Evolutionary conservation across 2,113 vertebrate species (phyloP).

Genomic region (Enhydra lutris): DNA sequence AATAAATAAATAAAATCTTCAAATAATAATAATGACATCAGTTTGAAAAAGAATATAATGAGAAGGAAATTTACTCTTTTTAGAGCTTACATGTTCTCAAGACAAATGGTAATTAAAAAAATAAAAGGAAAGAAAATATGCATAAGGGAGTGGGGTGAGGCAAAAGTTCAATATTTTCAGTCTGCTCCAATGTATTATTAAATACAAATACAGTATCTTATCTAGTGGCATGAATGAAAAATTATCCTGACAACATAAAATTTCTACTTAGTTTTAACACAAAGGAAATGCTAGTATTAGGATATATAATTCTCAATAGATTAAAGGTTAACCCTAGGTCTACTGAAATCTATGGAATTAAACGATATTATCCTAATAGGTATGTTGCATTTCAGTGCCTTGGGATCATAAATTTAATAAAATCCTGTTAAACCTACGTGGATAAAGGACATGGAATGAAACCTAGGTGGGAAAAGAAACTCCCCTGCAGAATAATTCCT

Average conservation of each 20-base stretch:
- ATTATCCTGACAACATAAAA: neutral
- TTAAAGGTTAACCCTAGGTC: neutral
- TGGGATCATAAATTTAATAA: neutral
- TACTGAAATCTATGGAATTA: neutral
- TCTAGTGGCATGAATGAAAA: slow-evolving; percentile 16
- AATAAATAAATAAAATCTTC: no score
- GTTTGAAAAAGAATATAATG: neutral
- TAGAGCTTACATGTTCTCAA: neutral
- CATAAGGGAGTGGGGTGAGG: neutral
- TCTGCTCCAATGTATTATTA: neutral
- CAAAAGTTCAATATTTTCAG: neutral
- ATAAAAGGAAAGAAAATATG: neutral
- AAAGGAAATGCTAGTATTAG: neutral
- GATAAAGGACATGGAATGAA: neutral
- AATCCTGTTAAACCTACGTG: neutral
- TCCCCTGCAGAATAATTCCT: no score
- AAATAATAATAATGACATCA: neutral
- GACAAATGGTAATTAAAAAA: neutral
- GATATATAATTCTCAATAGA: neutral
- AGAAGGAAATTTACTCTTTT: neutral
- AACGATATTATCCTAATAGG: neutral
- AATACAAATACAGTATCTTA: neutral
- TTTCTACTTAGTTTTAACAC: neutral
- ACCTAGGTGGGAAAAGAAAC: neutral
- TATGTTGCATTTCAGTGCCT: neutral